Evolutionary conservation across 2,888 invertebrate species (phyloP).

Genomic region (Cistogaster globosa): DNA sequence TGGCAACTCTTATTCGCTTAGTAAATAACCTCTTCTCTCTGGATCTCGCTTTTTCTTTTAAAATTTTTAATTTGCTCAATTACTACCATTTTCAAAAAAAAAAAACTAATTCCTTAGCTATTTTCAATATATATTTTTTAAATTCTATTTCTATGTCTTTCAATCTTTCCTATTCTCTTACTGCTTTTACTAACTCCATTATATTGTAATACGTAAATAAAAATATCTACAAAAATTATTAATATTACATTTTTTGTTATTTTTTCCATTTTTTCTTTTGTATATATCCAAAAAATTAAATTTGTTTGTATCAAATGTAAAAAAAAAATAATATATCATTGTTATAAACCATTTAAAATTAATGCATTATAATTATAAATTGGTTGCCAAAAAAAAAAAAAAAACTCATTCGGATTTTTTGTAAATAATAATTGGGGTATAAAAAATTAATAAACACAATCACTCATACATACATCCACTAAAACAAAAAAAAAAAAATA

Average conservation of each 20-base stretch:
- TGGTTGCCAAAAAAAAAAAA: too few species aligned
- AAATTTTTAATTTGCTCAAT: conserved; percentile 15
- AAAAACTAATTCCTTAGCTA: conserved; percentile 30
- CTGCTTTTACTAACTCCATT: conserved; percentile 64
- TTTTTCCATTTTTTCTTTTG: conserved; percentile 65
- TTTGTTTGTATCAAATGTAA: conserved; percentile 55
- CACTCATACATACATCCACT: conserved; percentile 18
- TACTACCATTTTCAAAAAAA: conserved; percentile 15
- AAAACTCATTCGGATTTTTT: conserved; percentile 28
- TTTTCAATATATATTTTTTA: not conserved
- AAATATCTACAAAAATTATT: conserved; percentile 48
- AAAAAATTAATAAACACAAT: conserved; percentile 58
- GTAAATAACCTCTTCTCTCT: conserved; percentile 7
- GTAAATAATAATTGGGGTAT: conserved; percentile 62
- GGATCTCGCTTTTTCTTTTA: conserved; percentile 14
- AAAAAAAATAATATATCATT: conserved; percentile 69
- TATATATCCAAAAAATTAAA: conserved; percentile 68
- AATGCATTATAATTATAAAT: conserved; percentile 42
- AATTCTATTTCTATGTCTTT: conserved; percentile 12
- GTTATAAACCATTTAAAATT: conserved; percentile 68
- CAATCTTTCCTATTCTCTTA: conserved; percentile 8
- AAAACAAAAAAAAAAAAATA: too few species aligned
- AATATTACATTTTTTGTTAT: conserved; percentile 60
- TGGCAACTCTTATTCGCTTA: conserved; percentile 8
- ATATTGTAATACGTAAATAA: conserved; percentile 20